Percentiles rank a stretch among this genome's conserved stretches.
Conservation (phyloP, 2,113 vertebrate species). For the Stegastes partitus region DNA sequence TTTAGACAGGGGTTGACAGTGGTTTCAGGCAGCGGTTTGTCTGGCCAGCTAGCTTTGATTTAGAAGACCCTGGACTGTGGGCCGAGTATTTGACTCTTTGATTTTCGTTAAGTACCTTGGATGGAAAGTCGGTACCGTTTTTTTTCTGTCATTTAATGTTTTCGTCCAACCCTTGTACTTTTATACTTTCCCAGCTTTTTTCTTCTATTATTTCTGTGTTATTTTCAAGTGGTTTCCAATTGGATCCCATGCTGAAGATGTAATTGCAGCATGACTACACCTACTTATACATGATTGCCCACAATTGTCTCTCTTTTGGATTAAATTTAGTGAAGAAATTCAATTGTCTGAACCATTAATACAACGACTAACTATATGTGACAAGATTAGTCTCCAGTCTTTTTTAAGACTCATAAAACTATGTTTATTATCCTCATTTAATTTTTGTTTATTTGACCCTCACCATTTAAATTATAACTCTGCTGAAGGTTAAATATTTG, state of each 20-base stretch:
- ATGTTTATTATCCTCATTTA: not conserved
- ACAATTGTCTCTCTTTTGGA: slow-evolving; percentile 18
- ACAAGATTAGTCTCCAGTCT: slow-evolving; percentile 29
- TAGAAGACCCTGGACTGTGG: slow-evolving; percentile 70
- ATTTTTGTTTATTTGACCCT: slow-evolving; percentile 14
- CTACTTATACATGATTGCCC: slow-evolving; percentile 21
- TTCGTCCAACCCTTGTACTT: slow-evolving; percentile 31
- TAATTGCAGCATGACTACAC: slow-evolving; percentile 25
- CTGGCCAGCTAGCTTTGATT: slow-evolving; percentile 73
- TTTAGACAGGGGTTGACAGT: slow-evolving; percentile 73
- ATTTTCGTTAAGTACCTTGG: slow-evolving; percentile 72
- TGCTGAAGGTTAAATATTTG: not conserved
- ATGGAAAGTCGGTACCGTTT: slow-evolving; percentile 57
- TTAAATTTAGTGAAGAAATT: slow-evolving; percentile 16
- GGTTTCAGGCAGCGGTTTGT: slow-evolving; percentile 75
- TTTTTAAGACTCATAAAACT: slow-evolving; percentile 8
- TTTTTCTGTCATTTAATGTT: slow-evolving; percentile 40
- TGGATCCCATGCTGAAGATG: slow-evolving; percentile 7
- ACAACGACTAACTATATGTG: not conserved
- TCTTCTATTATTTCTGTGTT: slow-evolving; percentile 43
- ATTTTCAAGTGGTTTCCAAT: slow-evolving; percentile 30
- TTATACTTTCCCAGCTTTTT: slow-evolving; percentile 39
- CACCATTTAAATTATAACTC: not conserved
- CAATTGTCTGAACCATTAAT: not conserved
- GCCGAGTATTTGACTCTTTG: slow-evolving; percentile 65